These are phyloP conservation scores for Drosophila pseudoananassae DNA, from an alignment of 1,140 invertebrate genomes.

Conservation along the genomic window DNA sequence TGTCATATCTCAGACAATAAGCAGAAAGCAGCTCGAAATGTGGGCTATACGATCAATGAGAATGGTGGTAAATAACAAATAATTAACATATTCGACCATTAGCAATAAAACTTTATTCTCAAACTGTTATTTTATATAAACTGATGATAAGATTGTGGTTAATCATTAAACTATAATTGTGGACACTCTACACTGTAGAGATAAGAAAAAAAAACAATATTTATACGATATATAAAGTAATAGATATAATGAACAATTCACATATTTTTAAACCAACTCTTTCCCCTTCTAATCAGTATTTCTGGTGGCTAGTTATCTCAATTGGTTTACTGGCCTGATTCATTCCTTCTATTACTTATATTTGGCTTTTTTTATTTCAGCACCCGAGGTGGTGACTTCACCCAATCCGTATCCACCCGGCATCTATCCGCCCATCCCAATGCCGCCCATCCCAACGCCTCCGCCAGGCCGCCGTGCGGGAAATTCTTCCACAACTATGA, in stretches of 20 bases:
- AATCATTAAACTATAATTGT: not conserved
- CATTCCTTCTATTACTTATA: constrained; percentile 12
- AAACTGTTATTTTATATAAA: not conserved
- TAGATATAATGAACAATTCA: no score
- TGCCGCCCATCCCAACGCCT: constrained; percentile 8
- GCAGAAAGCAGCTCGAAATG: constrained; percentile 37
- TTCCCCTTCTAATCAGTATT: not conserved
- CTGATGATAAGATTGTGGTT: not conserved
- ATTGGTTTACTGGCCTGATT: constrained; percentile 19
- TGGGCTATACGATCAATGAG: constrained; percentile 49
- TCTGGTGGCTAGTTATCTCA: constrained; percentile 16
- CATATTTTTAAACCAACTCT: not conserved
- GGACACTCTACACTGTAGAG: not conserved
- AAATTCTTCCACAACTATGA: constrained; percentile 29
- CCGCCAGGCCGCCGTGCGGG: constrained; percentile 59
- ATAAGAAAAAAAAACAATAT: not conserved
- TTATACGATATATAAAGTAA: not conserved
- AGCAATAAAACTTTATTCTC: not conserved
- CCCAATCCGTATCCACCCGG: no score
- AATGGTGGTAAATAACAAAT: constrained; percentile 39
- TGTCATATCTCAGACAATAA: no score
- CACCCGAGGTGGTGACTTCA: no score
- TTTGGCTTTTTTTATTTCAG: constrained; percentile 7
- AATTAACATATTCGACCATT: not conserved
- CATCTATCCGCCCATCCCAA: no score